phyloP scores from a whole-genome alignment of 1,140 invertebrate genomes.

The Atta cephalotes region DNA sequence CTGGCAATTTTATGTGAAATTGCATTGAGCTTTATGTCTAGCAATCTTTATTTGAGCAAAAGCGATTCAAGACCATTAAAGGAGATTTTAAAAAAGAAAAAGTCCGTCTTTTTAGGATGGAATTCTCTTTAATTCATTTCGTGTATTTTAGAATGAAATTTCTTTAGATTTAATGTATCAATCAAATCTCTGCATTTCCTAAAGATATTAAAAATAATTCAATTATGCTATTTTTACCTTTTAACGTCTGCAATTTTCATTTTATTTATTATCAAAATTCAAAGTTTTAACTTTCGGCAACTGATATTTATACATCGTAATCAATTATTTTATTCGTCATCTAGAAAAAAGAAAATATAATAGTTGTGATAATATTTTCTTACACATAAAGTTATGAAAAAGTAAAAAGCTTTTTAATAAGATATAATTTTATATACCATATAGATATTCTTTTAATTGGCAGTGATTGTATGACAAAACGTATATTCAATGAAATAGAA shows the following conservation, averaged over 20 bases:
- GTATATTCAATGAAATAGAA: neutral
- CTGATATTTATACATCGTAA: neutral
- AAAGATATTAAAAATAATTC: neutral
- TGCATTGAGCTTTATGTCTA: neutral
- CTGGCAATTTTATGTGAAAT: neutral
- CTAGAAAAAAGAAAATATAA: neutral
- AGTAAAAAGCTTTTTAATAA: neutral
- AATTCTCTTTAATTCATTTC: neutral
- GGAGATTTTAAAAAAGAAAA: neutral
- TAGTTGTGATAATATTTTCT: neutral
- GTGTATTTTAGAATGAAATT: neutral
- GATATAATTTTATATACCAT: neutral
- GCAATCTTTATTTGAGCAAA: neutral
- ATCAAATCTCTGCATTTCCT: neutral
- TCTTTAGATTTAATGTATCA: conserved; percentile 17
- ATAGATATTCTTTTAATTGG: neutral
- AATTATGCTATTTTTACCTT: neutral
- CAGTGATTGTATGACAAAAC: neutral
- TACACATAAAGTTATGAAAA: neutral
- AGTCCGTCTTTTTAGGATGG: neutral
- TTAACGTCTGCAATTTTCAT: neutral
- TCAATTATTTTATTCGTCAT: conserved; percentile 6
- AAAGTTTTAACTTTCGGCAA: neutral
- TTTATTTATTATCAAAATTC: neutral
- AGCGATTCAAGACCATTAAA: neutral